A percentile compares a stretch with the other conserved stretches of the same genome.
Evolutionary conservation across 2,797 vertebrate genomes (phyloP).

Genomic region (Dermochelys coriacea): DNA sequence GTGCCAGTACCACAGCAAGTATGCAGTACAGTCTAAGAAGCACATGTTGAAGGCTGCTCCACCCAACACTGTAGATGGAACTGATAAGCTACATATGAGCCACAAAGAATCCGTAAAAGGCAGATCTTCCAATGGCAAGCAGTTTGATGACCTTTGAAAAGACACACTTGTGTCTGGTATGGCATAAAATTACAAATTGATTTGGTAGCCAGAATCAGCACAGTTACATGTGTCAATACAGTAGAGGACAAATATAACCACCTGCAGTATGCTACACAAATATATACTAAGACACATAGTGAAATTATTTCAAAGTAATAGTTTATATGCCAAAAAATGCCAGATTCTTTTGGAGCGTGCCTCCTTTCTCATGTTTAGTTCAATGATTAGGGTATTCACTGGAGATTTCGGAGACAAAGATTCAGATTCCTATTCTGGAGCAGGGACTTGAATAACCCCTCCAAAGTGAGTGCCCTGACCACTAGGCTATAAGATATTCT

Average conservation of each 20-base stretch:
- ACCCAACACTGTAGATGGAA: background rate
- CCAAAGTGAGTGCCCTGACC: no score
- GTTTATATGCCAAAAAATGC: no score
- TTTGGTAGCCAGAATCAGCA: background rate
- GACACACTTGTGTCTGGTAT: background rate
- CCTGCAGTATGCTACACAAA: background rate
- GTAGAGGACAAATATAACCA: background rate
- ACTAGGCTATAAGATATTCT: no score
- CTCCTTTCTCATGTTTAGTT: no score
- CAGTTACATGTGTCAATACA: background rate
- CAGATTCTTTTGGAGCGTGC: no score
- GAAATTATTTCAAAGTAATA: no score
- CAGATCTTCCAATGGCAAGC: background rate
- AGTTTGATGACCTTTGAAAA: background rate
- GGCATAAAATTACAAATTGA: background rate
- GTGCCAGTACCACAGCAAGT: background rate
- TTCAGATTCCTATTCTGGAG: no score
- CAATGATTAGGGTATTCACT: no score
- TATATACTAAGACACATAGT: background rate
- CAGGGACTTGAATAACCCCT: no score
- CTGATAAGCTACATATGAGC: background rate
- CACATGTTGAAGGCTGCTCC: background rate
- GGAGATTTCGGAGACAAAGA: no score
- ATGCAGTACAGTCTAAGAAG: background rate
- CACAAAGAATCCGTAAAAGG: background rate